Conservation (phyloP, 2,888 invertebrate species). For the Leptura quadrifasciata region DNA sequence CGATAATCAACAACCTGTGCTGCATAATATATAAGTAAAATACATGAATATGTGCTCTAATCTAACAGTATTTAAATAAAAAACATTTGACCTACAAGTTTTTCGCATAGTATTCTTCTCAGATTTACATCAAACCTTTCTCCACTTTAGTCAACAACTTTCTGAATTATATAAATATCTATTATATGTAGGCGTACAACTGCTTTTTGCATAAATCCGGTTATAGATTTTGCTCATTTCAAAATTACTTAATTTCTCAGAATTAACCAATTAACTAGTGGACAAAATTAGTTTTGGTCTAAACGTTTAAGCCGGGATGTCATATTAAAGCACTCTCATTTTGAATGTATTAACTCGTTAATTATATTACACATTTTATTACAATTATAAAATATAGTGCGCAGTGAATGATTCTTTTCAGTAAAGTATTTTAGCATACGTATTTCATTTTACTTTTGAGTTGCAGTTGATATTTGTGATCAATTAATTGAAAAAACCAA, state of each 20-base stretch:
- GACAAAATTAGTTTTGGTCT: no score
- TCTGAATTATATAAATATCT: conserved; percentile 1
- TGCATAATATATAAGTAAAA: background rate
- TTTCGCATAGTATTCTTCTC: conserved; percentile 12
- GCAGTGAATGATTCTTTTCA: no score
- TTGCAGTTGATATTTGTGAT: no score
- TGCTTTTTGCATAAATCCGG: background rate
- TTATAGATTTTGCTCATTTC: background rate
- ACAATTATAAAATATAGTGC: no score
- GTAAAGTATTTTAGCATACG: no score
- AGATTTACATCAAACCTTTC: conserved; percentile 22
- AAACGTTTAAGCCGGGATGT: no score
- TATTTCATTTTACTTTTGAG: no score
- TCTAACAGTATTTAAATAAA: background rate
- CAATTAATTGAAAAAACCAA: no score
- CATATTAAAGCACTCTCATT: no score
- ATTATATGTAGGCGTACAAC: background rate
- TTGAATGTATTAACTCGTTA: no score
- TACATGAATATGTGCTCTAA: background rate
- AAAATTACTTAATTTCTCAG: background rate
- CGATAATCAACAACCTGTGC: background rate
- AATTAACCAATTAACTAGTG: background rate
- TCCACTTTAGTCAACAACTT: conserved; percentile 15
- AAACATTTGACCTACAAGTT: conserved; percentile 9
- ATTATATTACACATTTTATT: no score